Conservation (phyloP, 2,797 vertebrate species). For the Limosa lapponica region DNA sequence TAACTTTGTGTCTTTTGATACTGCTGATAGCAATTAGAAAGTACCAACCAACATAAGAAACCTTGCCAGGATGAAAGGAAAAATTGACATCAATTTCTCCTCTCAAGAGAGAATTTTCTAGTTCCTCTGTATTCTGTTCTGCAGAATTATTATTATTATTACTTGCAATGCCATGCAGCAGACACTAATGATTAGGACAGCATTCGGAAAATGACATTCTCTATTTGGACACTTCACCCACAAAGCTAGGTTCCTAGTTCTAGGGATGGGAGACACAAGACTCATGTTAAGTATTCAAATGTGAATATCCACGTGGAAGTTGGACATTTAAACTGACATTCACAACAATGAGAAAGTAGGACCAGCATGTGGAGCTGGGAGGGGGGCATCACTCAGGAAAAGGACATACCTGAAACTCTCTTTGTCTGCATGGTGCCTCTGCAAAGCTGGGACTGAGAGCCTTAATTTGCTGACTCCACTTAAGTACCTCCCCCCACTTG, state of each 20-base stretch:
- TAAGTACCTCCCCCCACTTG: not conserved
- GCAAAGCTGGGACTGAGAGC: not conserved
- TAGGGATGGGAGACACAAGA: not conserved
- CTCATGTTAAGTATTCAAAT: not conserved
- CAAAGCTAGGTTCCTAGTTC: not conserved
- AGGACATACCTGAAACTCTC: not conserved
- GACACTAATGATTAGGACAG: not conserved
- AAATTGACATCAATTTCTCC: not conserved
- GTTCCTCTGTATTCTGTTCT: not conserved
- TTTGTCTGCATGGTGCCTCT: not conserved
- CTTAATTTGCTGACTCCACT: not conserved
- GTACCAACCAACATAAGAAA: not conserved
- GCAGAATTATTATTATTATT: not conserved
- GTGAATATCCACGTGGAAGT: not conserved
- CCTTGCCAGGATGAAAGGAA: not conserved
- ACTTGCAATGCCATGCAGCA: not conserved
- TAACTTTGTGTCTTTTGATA: conserved; percentile 5
- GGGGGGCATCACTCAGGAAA: not conserved
- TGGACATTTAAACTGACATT: not conserved
- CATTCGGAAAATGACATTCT: not conserved
- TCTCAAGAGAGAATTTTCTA: conserved; percentile 11
- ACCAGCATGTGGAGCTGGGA: not conserved
- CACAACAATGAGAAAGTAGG: not conserved
- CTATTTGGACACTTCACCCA: not conserved
- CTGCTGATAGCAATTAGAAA: conserved; percentile 29